Conservation (phyloP, 2,797 vertebrate genomes). For the Buceros bicornis region DNA sequence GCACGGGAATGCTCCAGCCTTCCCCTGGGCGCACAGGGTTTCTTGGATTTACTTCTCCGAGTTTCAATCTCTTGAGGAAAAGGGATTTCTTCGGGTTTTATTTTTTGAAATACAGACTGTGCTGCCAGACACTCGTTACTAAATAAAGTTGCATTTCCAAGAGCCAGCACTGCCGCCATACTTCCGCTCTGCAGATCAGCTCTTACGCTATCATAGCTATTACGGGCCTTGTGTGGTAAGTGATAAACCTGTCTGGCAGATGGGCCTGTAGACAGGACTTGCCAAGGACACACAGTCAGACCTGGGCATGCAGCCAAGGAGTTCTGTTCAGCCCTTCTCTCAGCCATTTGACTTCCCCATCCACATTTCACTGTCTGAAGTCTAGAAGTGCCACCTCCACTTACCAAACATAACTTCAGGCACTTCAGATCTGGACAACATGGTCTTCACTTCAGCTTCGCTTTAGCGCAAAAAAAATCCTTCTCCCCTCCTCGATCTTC, state of each 20-base stretch:
- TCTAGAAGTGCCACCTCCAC: background rate
- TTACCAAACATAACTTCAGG: background rate
- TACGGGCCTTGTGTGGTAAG: conserved; percentile 4
- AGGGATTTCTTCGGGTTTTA: background rate
- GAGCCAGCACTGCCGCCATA: background rate
- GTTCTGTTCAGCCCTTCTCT: conserved; percentile 15
- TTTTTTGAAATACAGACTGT: conserved; percentile 17
- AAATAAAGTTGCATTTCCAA: conserved; percentile 13
- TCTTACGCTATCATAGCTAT: background rate
- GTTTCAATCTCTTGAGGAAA: conserved; percentile 19
- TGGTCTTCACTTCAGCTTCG: background rate
- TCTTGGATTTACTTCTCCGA: background rate
- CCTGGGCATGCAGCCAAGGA: background rate
- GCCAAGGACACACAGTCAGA: conserved; percentile 49
- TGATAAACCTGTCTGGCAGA: conserved; percentile 33
- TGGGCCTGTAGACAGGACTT: conserved; percentile 12
- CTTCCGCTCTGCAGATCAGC: background rate
- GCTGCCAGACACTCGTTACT: background rate
- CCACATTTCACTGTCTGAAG: background rate
- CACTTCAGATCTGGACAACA: background rate
- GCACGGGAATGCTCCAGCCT: background rate
- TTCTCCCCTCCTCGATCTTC: background rate
- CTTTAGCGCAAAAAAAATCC: background rate
- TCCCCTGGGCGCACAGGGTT: background rate
- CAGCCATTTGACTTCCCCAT: background rate